Evolutionary conservation across 2,797 vertebrate species (phyloP).

Genomic region (Anabacerthia variegaticeps): DNA sequence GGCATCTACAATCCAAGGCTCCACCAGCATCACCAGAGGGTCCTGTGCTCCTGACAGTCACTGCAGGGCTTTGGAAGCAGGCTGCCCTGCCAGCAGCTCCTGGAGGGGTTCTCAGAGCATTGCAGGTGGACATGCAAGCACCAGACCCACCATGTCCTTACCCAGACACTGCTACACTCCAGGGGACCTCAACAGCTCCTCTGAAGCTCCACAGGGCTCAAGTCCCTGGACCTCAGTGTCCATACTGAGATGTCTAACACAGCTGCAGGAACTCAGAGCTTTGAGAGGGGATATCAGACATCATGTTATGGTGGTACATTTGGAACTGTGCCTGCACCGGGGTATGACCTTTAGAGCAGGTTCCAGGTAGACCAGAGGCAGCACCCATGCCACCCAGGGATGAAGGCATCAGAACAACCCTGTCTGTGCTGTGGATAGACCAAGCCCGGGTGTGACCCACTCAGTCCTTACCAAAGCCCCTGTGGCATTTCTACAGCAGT

Average conservation of each 20-base stretch:
- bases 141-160: background rate
- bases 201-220: background rate
- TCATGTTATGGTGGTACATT: fast-evolving
- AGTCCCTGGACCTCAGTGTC: background rate
- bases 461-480: background rate
- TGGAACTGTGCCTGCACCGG: fast-evolving
- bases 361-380: background rate
- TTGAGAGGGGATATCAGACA: fast-evolving
- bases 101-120: background rate
- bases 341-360: background rate
- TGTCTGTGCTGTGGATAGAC: fast-evolving
- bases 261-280: background rate
- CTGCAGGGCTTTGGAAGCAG: background rate
- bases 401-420: background rate
- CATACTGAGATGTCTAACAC: background rate
- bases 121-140: background rate
- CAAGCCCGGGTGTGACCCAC: fast-evolving
- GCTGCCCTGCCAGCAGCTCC: background rate
- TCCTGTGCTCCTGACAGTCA: fast-evolving
- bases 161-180: background rate
- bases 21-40: background rate
- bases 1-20: background rate
- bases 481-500: background rate
- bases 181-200: background rate
- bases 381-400: background rate